These are phyloP conservation scores for Siniperca obscura DNA, from an alignment of 2,797 vertebrate genomes.

Conservation along the genomic window DNA sequence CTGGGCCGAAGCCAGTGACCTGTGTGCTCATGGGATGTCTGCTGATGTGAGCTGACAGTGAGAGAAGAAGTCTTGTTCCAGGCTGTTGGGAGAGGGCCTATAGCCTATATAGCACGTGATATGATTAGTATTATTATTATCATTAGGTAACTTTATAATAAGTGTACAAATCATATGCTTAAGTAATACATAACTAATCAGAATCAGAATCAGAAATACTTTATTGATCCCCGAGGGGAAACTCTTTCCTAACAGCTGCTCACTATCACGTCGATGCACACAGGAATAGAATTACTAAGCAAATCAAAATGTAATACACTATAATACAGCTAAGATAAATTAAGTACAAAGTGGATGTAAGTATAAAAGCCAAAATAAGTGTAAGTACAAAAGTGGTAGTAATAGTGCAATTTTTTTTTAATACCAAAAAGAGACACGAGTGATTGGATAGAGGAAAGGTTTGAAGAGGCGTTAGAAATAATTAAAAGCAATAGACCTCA, in stretches of 20 bases:
- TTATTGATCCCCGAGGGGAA: too few species aligned
- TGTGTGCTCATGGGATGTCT: slow-evolving; percentile 8
- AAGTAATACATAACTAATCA: too few species aligned
- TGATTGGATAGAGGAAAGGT: not conserved
- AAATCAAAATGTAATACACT: too few species aligned
- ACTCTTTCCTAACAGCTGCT: too few species aligned
- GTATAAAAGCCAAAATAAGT: too few species aligned
- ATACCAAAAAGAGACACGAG: rapidly evolving
- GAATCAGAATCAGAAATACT: too few species aligned
- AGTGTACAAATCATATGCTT: not conserved
- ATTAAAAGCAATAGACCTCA: not conserved
- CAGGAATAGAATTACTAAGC: too few species aligned
- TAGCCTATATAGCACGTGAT: not conserved
- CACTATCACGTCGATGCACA: too few species aligned
- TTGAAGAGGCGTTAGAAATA: not conserved
- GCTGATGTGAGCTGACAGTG: slow-evolving; percentile 26
- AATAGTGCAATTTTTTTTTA: not conserved
- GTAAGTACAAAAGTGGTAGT: too few species aligned
- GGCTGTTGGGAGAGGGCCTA: not conserved
- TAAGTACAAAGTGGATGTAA: too few species aligned
- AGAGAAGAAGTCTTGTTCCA: not conserved
- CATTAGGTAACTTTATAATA: not conserved
- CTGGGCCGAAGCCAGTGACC: slow-evolving; percentile 22
- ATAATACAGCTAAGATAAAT: too few species aligned
- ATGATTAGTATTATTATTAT: not conserved